Evolutionary conservation across 2,888 invertebrate genomes (phyloP), one percentile per base, ranked within the genome.

Genomic region (Phaonia tiefii): DNA sequence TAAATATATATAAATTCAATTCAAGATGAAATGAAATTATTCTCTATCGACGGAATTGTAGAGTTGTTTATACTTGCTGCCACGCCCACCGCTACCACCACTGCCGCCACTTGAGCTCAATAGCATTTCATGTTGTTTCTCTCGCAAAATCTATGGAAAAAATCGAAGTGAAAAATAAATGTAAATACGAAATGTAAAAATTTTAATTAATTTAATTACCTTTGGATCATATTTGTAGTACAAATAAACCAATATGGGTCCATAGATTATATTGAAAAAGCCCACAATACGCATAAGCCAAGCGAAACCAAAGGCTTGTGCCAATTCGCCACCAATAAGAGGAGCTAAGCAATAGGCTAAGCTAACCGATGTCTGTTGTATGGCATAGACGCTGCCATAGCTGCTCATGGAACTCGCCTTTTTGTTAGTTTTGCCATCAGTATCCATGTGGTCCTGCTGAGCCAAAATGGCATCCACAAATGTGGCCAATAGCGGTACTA

Each of bases 361-460:
- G 85, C 96, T 95, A 56, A 96, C 96, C 3, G 96, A 94, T 15
- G 94, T 94, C 91, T 97, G 96, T 86, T 96, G 96, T 72, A 97
- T 92, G 69, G 96, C 95, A 88, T 96, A 97, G n/a, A 96, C 94
- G 0, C 93, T 93, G 2, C 95, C 95, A 87, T 96, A 96, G 84
- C 93, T 93, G n/a, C 93, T 93, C 83, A 87, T 88, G 11, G 87
- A 86, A 60, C 82, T 86, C 31, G 8, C 8, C 3, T 8, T 31
- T 3, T 8, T 31, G 7, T 83, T 31, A 13, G 82, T 78, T 8
- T 82, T 83, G 0, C 46, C 46, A 25, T 70, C 70, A 2, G 63
- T 65, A 44, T 76, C 82, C 8, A 73, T 75, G 2, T 75, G 82
- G 65, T 89, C 89, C 51, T 90, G 89, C 66, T 87, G 87, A 17